Evolutionary conservation across 2,113 vertebrate genomes (phyloP), one percentile per base, ranked within the genome.

Genomic region (Rhinopomastus cyanomelas): DNA sequence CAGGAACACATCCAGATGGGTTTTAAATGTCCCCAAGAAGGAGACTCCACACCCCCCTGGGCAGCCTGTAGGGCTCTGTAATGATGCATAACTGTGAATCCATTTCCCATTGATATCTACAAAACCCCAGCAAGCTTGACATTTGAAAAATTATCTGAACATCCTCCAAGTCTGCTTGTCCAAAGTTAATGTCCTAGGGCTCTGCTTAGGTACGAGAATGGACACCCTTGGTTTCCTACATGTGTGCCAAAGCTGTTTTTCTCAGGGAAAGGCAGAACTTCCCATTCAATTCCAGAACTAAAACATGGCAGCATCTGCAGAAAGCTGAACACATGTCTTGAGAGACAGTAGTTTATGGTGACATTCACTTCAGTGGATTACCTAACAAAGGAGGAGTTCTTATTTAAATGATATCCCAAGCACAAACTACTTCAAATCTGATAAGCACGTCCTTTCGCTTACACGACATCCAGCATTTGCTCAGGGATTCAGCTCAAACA

Each of bases 321-420:
- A 85, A 88, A 81, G 56, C 39, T 65, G 21, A 85, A 78, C 88
- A 90, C 23, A 30, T 5, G 37, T 91, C 90, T 79, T 3, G 0
- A 75, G 76, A 91, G 78, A 62, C 64, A 79, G 36, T 80, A 88
- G 59, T 78, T 88, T 81, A 88, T 48, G 74, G 80, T 88, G 62
- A 91, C 91, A 89, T 69, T 92, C 59, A 94, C 81, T 95, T 94
- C 75, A 90, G 46, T 84, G 91, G 79, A 88, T 93, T 91, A 92
- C 82, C 72, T 77, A 90, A 87, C 77, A 72, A 68, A 73, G 67
- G 87, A 95, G 22, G 79, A 95, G 95, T 88, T 74, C 88, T 42
- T 90, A 88, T 92, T 94, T 88, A 91, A 89, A 84, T 85, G 95
- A 92, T 67, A 93, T 11, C 3, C 34, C 57, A 90, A 85, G 82